phyloP scores from a whole-genome alignment of 2,113 vertebrate genomes.

The Martes martes region DNA sequence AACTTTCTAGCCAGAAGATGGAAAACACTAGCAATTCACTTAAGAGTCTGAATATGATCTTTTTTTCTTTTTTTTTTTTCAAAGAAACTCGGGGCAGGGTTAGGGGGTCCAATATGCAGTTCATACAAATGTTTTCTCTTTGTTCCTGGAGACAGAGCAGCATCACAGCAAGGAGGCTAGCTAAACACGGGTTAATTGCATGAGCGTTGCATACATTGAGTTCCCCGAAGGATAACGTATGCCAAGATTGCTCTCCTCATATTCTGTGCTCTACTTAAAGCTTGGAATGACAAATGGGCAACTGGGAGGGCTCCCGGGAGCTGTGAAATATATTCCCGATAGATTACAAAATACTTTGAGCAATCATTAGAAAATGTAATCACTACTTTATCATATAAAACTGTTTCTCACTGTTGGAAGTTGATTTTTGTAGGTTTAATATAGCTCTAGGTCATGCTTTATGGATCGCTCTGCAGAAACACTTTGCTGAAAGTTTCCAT shows the following conservation, averaged over 20 bases:
- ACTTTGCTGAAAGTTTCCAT: conserved; percentile 2
- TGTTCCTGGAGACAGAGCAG: conserved; percentile 50
- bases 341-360: conserved; percentile 52
- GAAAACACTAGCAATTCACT: not conserved
- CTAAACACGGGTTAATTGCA: conserved; percentile 76
- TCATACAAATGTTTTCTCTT: not conserved
- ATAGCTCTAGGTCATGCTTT: not conserved
- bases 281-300: conserved; percentile 22
- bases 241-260: conserved; percentile 48
- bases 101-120: not conserved
- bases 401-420: conserved; percentile 45
- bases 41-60: not conserved
- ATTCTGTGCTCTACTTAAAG: conserved; percentile 72
- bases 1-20: not conserved
- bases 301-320: not conserved
- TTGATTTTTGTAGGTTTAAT: conserved; percentile 55
- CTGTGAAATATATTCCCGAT: conserved; percentile 5
- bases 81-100: not conserved
- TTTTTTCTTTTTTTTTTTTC: too few species aligned
- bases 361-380: conserved; percentile 65
- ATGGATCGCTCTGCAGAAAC: conserved; percentile 14
- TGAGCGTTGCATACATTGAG: not conserved
- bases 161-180: conserved; percentile 60
- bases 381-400: conserved; percentile 45
- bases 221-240: conserved; percentile 58